Evolutionary conservation across 2,888 invertebrate species (phyloP).

Genomic region (Anodontia alba): DNA sequence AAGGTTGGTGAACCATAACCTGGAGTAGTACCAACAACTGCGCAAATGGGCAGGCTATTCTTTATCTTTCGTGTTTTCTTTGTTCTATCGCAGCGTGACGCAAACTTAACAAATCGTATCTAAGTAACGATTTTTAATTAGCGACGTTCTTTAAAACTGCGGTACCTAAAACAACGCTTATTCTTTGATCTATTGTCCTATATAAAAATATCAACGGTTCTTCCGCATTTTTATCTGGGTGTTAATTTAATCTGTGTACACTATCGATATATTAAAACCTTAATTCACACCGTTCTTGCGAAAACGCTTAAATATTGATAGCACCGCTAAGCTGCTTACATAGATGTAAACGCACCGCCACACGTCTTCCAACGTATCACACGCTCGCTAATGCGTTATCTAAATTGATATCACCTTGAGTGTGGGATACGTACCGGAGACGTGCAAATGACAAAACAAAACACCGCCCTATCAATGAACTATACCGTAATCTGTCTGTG

Average conservation of each 20-base stretch:
- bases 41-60: too few species aligned
- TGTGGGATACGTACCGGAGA: conserved; percentile 6
- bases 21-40: too few species aligned
- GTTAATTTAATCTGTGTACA: conserved; percentile 13
- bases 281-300: conserved; percentile 5
- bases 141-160: neutral
- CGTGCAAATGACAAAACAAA: conserved; percentile 19
- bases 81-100: too few species aligned
- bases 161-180: neutral
- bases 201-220: conserved; percentile 5
- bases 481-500: neutral
- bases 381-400: conserved; percentile 2
- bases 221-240: conserved; percentile 2
- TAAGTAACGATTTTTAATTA: conserved; percentile 13
- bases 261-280: conserved; percentile 5
- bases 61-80: too few species aligned
- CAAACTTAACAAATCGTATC: too few species aligned
- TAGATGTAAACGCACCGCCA: conserved; percentile 16
- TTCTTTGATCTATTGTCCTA: neutral
- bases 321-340: conserved; percentile 4
- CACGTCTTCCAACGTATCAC: conserved; percentile 2
- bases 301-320: conserved; percentile 19
- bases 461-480: conserved; percentile 14
- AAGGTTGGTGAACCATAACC: too few species aligned
- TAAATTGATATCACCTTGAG: neutral